Base-by-base conservation (phyloP, 35 echinoderm and acorn worm genomes). In the Hemicentrotus pulcherrimus region DNA sequence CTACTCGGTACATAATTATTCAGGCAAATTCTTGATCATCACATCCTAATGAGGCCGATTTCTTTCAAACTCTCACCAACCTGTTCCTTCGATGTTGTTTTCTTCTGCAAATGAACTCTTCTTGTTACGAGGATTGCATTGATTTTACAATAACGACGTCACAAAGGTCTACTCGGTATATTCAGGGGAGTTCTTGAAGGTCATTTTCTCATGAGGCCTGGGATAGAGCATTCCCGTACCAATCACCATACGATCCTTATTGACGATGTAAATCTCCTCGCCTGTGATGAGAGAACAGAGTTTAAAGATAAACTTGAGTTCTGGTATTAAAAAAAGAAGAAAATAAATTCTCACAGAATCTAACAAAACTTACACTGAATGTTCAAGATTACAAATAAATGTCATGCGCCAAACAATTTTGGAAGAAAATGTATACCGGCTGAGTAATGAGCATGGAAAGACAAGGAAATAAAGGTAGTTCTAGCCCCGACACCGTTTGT, bases 261-360 rank as follows among this genome's bases (percentile, higher is more conserved):
- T 97, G 24, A 99, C 98, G 47, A 99, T 99, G 86, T 94, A 97
- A 33, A 99, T 96, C 94, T 99, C 98, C 94, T 99, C 97, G 47
- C 97, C 98, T 99, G 94, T 15, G 96, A 14, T 9, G 65, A 41
- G 91, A 96, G n/a, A 86, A 97, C 6, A n/a, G 65, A 28, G 3
- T 7, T 78, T n/a, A n/a, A 28, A 22, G 22, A 70, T 70, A 22
- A 8, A 55, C 8, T 55, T 1, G 14, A 14, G 14, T 10, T 55
- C 8, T 55, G 50, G 50, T n/a, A n/a, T n/a, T n/a, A n/a, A n/a
- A n/a, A n/a, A n/a, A n/a, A n/a, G n/a, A n/a, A n/a, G n/a, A n/a
- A n/a, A n/a, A n/a, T n/a, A n/a, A n/a, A n/a, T n/a, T n/a, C n/a
- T n/a, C n/a, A n/a, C n/a, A n/a, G n/a, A n/a, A n/a, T n/a, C n/a